These are phyloP conservation scores for Perizoma affinitatum DNA, from an alignment of 2,888 invertebrate species.

Conservation along the genomic window DNA sequence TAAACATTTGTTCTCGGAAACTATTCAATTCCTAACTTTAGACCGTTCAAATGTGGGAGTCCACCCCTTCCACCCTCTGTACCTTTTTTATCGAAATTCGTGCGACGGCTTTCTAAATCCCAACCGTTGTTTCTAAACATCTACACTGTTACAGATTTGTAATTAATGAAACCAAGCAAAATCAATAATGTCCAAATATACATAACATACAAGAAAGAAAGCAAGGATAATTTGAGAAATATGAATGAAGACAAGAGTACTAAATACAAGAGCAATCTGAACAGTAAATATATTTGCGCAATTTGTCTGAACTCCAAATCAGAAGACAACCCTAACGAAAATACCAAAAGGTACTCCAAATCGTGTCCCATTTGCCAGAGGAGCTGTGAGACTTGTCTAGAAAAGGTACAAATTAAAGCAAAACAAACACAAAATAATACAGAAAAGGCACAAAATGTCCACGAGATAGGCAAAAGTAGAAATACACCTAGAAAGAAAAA, in stretches of 20 bases:
- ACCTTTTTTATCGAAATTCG: too few species aligned
- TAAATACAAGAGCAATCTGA: conserved; percentile 31
- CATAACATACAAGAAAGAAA: conserved; percentile 53
- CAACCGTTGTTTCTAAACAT: too few species aligned
- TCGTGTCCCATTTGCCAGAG: conserved; percentile 51
- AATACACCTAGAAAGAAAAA: conserved; percentile 1
- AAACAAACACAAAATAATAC: conserved; percentile 19
- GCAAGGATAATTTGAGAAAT: conserved; percentile 14
- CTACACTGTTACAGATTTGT: conserved; percentile 1
- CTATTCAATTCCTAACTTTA: too few species aligned
- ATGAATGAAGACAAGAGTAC: conserved; percentile 40
- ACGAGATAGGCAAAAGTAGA: conserved; percentile 4
- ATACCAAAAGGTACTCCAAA: conserved; percentile 44
- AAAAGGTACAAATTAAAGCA: conserved; percentile 21
- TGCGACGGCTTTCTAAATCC: too few species aligned
- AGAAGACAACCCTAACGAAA: conserved; percentile 37
- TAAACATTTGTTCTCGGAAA: too few species aligned
- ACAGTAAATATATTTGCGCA: conserved; percentile 59
- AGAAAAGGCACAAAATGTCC: conserved; percentile 24
- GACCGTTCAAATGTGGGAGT: too few species aligned
- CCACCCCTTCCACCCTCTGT: too few species aligned
- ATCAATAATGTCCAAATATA: conserved; percentile 55
- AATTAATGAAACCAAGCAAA: conserved; percentile 20
- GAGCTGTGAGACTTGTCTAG: conserved; percentile 21
- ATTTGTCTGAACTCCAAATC: conserved; percentile 59